Evolutionary conservation across 2,888 invertebrate genomes (phyloP).

Genomic region (Macrostomum cliftonense): DNA sequence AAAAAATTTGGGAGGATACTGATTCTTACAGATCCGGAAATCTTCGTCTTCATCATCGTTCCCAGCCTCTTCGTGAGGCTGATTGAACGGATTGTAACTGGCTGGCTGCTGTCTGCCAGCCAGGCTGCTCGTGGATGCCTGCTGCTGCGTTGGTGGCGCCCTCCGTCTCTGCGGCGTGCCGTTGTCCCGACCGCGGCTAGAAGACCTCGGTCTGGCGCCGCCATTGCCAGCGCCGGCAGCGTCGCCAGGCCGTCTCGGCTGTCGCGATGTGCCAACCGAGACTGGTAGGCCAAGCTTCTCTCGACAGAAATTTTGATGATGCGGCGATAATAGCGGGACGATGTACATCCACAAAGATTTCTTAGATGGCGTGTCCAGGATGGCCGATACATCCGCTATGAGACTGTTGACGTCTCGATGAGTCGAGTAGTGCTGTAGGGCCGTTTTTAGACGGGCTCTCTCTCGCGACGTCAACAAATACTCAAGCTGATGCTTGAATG

Average conservation of each 20-base stretch:
- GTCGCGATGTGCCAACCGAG: slow-evolving; percentile 1
- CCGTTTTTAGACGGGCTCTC: slow-evolving; percentile 23
- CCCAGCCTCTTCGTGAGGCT: too few relatives aligned
- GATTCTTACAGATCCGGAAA: too few relatives aligned
- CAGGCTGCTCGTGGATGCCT: too few relatives aligned
- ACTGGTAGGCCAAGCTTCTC: slow-evolving; percentile 15
- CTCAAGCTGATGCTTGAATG: slow-evolving; percentile 19
- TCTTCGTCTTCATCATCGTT: too few relatives aligned
- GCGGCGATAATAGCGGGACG: slow-evolving; percentile 21
- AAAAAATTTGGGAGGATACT: too few relatives aligned
- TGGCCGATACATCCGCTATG: slow-evolving; percentile 20
- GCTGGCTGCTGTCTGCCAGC: too few relatives aligned
- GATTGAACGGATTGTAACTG: too few relatives aligned
- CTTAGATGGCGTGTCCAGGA: slow-evolving; percentile 34
- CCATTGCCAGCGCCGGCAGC: too few relatives aligned
- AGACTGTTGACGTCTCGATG: slow-evolving; percentile 26
- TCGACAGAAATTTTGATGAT: slow-evolving; percentile 22
- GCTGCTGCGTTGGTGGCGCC: too few relatives aligned
- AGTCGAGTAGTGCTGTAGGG: slow-evolving; percentile 24
- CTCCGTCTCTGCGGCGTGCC: too few relatives aligned
- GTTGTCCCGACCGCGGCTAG: too few relatives aligned
- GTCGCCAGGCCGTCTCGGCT: neutral
- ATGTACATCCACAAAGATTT: slow-evolving; percentile 29
- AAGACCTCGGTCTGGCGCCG: too few relatives aligned
- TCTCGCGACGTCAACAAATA: slow-evolving; percentile 31